Evolutionary conservation across 1,140 invertebrate genomes (phyloP).

Genomic region (Himalopsyche phryganea): DNA sequence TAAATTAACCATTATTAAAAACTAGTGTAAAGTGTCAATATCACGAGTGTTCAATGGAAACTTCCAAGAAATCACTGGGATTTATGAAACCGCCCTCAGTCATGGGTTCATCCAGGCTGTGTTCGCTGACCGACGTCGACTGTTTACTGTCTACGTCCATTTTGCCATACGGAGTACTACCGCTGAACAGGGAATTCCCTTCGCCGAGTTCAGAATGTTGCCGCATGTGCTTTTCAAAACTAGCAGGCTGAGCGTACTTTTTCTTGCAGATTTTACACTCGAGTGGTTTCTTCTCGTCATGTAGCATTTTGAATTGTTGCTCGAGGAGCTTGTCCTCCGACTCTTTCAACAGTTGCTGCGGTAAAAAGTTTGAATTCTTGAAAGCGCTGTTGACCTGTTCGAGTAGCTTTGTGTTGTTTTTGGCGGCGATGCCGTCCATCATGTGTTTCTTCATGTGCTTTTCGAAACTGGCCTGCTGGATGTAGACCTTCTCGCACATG

Average conservation of each 20-base stretch:
- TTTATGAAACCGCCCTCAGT: constrained; percentile 26
- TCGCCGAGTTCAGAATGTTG: constrained; percentile 30
- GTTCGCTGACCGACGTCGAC: constrained; percentile 3
- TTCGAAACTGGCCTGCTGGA: constrained; percentile 33
- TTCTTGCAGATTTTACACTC: constrained; percentile 31
- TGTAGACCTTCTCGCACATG: constrained; percentile 33
- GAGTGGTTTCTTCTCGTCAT: constrained; percentile 19
- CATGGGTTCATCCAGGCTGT: constrained; percentile 13
- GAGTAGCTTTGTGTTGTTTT: constrained; percentile 18
- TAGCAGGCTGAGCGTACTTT: constrained; percentile 33
- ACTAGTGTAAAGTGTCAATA: constrained; percentile 9
- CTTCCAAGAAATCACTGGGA: constrained; percentile 33
- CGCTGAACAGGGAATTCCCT: constrained; percentile 1
- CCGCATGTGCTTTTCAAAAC: constrained; percentile 34
- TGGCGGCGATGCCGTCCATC: constrained; percentile 19
- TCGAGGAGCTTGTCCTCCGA: neutral
- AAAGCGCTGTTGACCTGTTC: constrained; percentile 16
- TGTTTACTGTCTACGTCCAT: constrained; percentile 14
- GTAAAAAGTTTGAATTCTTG: neutral
- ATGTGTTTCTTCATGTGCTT: constrained; percentile 30
- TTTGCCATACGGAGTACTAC: constrained; percentile 9
- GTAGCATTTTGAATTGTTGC: neutral
- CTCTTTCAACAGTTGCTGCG: neutral
- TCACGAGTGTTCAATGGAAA: constrained; percentile 33
- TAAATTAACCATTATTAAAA: neutral